Evolutionary conservation across 2,797 vertebrate genomes (phyloP).

Genomic region (Vespertilio murinus): DNA sequence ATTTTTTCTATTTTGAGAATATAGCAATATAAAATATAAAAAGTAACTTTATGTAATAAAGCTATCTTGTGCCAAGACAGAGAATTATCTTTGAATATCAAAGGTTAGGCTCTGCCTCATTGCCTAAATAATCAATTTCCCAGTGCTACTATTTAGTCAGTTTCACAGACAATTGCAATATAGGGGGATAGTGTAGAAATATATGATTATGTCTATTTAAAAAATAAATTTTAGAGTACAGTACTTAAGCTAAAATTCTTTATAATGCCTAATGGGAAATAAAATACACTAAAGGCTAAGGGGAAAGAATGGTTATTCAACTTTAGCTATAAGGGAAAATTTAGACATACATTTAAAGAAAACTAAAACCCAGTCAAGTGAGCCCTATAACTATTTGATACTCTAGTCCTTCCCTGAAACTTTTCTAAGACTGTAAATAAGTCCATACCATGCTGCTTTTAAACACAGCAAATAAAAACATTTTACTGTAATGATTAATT

Average conservation of each 20-base stretch:
- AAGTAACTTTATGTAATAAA: background rate
- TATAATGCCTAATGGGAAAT: constrained; percentile 29
- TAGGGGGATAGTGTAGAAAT: constrained; percentile 56
- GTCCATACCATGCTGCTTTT: background rate
- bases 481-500: background rate
- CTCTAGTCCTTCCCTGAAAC: background rate
- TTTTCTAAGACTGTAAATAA: background rate
- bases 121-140: constrained; percentile 61
- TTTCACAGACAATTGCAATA: constrained; percentile 61
- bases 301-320: constrained; percentile 28
- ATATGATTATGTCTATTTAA: constrained; percentile 60
- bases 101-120: constrained; percentile 52
- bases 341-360: background rate
- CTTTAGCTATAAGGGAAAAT: background rate
- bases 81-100: constrained; percentile 57
- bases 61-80: background rate
- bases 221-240: constrained; percentile 54
- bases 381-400: background rate
- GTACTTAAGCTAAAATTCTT: constrained; percentile 47
- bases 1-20: background rate
- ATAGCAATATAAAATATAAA: background rate
- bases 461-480: background rate
- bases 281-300: constrained; percentile 32
- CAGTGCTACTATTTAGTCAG: constrained; percentile 24
- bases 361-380: background rate